Base-by-base conservation (phyloP, 2,797 vertebrate genomes). In the Alauda arvensis region DNA sequence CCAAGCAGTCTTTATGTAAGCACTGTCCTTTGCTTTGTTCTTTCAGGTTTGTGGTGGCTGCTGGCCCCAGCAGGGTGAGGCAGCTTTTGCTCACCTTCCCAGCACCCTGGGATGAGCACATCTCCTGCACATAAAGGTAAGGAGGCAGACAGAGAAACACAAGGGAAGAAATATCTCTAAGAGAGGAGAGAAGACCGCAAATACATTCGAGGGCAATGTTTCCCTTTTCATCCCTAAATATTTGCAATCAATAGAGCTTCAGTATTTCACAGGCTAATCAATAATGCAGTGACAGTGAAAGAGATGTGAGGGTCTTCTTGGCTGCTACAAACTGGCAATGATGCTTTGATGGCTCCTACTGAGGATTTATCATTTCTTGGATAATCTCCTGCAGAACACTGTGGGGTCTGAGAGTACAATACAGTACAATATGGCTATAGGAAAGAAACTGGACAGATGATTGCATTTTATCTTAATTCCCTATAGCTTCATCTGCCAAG, bases 151-250 rank as follows among this genome's bases (percentile, higher is more conserved):
- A 23, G 55, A 80, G 60, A 85, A 80, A 93, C 34, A 31, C n/a
- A 65, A 29, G 53, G 52, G 17, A 71, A 84, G 61, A 75, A 83
- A 81, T 60, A 34, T 52, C 33, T 77, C 33, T 80, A 37, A 69
- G 25, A 70, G 67, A 71, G 46, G 66, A 69, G 51, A 61, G 65
- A 71, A 40, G n/a, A 39, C 57, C 62, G 65, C 75, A 84, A 79
- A 88, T 69, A 71, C 66, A 61, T 88, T 85, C 6, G n/a, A 91
- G 68, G 55, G 72, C 87, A 65, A 37, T 51, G 39, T 88, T 92
- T 89, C 62, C 72, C 71, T 90, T 94, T 91, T 86, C 81, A 53
- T 86, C 77, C 87, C 85, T 94, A 95, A 95, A 95, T 93, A 94
- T 94, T 91, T 95, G 85, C 80, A 84, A 86, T 94, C 91, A 88